Base-by-base conservation (phyloP, 2,888 invertebrate genomes). In the Tethea ocularis region DNA sequence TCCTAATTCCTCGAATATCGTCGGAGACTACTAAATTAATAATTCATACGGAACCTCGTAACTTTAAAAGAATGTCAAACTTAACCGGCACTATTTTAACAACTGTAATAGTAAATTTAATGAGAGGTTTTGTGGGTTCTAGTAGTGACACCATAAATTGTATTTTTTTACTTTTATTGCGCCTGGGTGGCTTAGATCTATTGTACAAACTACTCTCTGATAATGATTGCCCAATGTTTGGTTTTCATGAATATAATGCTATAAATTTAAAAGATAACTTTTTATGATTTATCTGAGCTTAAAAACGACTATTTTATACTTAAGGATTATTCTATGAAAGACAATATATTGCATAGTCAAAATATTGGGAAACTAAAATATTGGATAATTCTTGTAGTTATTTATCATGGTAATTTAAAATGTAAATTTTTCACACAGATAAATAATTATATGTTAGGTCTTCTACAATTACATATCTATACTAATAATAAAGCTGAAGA, bases 151-250 rank as follows among this genome's bases (percentile, higher is more conserved):
- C 51, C 61, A 66, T 72, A 69, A 67, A 68, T 71, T 59, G n/a
- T 11, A 41, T n/a, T 22, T 38, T 67, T 63, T 51, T 61, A 61
- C 55, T 66, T 66, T 57, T 60, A 54, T 60, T 59, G 59, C 52
- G 17, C 36, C 55, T 72, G 78, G 75, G 80, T 71, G 80, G 78
- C 58, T 66, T 62, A 57, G 36, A 36, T 60, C 33, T 63, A 58
- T 60, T 59, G 23, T 33, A 54, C n/a, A 11, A 33, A 20, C 46
- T 7, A 3, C 46, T 46, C 46, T 46, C 10, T 20, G 46, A 46
- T 46, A 46, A 46, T 46, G 20, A 0, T 10, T 46, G 17, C 46
- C 46, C 17, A 46, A 46, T 46, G 20, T 46, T 46, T 46, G 46
- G 10, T 8, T 46, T 46, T 46, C 46, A 20, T 46, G 46, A 10